Conservation (phyloP, 2,888 invertebrate species). For the Aplocera efformata region DNA sequence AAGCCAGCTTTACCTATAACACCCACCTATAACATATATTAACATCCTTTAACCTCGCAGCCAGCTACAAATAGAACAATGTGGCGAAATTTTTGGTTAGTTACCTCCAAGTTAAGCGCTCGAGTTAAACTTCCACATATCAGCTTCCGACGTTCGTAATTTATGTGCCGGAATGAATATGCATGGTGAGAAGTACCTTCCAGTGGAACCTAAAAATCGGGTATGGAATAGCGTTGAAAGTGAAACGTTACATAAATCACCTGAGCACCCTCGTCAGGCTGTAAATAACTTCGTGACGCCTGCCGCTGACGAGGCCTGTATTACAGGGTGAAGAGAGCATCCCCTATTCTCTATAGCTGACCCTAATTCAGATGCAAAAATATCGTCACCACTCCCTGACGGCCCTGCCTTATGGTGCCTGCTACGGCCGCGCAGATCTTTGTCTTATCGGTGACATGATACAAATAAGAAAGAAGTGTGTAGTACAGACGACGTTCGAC, state of each 20-base stretch:
- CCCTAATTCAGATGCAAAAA: neutral
- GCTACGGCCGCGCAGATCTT: too few relatives aligned
- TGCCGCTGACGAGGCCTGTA: conserved; percentile 45
- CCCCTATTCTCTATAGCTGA: too few relatives aligned
- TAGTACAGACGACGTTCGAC: too few relatives aligned
- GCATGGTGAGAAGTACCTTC: neutral
- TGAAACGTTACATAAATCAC: conserved; percentile 72
- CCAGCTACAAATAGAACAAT: conserved; percentile 5
- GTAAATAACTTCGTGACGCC: conserved; percentile 60
- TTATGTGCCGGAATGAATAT: conserved; percentile 18
- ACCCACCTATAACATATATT: too few relatives aligned
- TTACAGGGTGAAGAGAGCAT: conserved; percentile 16
- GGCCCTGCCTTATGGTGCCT: too few relatives aligned
- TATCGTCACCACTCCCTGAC: too few relatives aligned
- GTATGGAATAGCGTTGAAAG: conserved; percentile 54
- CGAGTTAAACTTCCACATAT: conserved; percentile 9
- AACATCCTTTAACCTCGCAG: neutral
- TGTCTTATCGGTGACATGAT: too few relatives aligned
- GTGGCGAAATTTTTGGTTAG: conserved; percentile 1
- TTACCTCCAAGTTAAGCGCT: conserved; percentile 7
- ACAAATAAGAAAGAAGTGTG: too few relatives aligned
- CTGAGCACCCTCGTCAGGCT: conserved; percentile 63
- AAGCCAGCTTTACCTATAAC: too few relatives aligned
- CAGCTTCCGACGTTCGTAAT: conserved; percentile 7
- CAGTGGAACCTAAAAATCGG: conserved; percentile 27